phyloP scores from a whole-genome alignment of 1,140 invertebrate species.

The Riptortus pedestris region DNA sequence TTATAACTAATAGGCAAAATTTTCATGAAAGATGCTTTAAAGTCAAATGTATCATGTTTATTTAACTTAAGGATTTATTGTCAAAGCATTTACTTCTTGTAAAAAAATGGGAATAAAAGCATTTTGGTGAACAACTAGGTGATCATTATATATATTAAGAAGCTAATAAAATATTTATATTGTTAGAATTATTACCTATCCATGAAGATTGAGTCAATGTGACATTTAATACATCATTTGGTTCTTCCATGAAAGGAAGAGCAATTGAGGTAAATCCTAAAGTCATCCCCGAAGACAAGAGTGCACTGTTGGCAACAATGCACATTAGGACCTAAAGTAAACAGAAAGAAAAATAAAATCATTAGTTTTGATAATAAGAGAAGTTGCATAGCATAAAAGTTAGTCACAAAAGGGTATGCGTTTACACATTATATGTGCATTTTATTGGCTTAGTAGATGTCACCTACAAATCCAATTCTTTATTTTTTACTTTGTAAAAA shows the following conservation, averaged over 20 bases:
- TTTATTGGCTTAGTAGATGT: too few relatives aligned
- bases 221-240: constrained; percentile 30
- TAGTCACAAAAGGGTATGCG: too few relatives aligned
- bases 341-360: background rate
- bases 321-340: constrained; percentile 24
- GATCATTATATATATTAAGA: constrained; percentile 1
- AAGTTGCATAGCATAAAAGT: background rate
- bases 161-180: background rate
- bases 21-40: too few relatives aligned
- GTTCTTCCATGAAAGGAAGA: constrained; percentile 37
- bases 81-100: too few relatives aligned
- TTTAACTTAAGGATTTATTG: too few relatives aligned
- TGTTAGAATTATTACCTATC: constrained; percentile 40
- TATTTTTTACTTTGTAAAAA: too few relatives aligned
- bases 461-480: too few relatives aligned
- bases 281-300: constrained; percentile 40
- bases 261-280: constrained; percentile 43
- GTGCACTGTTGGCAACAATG: constrained; percentile 25
- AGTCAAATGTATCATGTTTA: too few relatives aligned
- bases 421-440: background rate
- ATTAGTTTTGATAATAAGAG: background rate
- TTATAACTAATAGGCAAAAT: too few relatives aligned
- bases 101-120: too few relatives aligned
- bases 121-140: too few relatives aligned
- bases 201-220: constrained; percentile 39